These are phyloP conservation scores for Rambutsinella grinnellia DNA, from an alignment of 2,888 invertebrate species.

Conservation along the genomic window DNA sequence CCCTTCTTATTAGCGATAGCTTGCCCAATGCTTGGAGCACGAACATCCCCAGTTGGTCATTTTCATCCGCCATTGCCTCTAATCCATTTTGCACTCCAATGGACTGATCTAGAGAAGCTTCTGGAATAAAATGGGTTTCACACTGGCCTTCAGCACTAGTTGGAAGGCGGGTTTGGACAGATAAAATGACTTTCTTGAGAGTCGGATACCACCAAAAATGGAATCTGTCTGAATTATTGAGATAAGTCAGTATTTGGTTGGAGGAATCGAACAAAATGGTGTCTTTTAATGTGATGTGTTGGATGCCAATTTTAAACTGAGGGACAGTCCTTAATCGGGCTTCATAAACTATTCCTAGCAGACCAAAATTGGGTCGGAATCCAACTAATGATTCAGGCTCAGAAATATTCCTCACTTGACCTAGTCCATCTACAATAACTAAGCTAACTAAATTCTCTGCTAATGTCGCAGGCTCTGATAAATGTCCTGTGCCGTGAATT, in stretches of 20 bases:
- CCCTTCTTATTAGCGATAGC: constrained; percentile 21
- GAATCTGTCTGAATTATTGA: too few relatives aligned
- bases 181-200: neutral
- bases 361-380: constrained; percentile 14
- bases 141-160: neutral
- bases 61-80: constrained; percentile 8
- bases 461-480: neutral
- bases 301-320: constrained; percentile 7
- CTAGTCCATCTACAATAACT: too few relatives aligned
- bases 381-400: neutral
- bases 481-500: constrained; percentile 12
- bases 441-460: neutral
- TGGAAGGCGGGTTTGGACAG: neutral
- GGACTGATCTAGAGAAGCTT: neutral
- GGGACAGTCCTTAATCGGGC: neutral
- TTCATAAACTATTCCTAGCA: constrained; percentile 11
- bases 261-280: constrained; percentile 19
- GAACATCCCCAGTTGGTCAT: constrained; percentile 14
- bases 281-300: constrained; percentile 12
- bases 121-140: neutral
- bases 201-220: constrained; percentile 6
- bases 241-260: neutral
- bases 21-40: constrained; percentile 22
- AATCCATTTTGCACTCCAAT: neutral
- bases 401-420: constrained; percentile 7